Base-by-base conservation (phyloP, 2,797 vertebrate species). In the Molothrus aeneus region DNA sequence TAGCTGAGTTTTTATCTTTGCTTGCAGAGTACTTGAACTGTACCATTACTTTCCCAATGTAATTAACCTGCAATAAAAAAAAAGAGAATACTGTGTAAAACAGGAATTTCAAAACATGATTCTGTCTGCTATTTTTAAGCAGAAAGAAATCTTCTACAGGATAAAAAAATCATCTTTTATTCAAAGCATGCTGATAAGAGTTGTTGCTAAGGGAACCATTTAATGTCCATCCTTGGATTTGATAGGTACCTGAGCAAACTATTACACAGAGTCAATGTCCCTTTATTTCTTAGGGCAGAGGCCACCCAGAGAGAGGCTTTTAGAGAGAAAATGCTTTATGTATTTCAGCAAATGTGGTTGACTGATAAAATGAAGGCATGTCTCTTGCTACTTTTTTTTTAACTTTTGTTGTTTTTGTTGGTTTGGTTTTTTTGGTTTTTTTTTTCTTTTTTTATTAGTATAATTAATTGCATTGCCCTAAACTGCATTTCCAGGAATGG, bases 151-250 rank as follows among this genome's bases (percentile, higher is more conserved):
- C 81, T 80, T 72, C 56, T 60, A 28, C 22, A 70, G 15, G 24
- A 77, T 61, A 32, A 77, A 92, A 72, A 22, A 61, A 17, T 12
- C 24, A 74, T 26, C n/a, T 81, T 45, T 17, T 73, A 71, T 47
- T 86, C n/a, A 60, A 66, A 57, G 70, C 70, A 51, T 54, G 25
- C 59, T 72, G 82, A 54, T 81, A 64, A 85, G 51, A 16, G 34
- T 63, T 83, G 89, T 96, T 95, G 77, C 85, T 70, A 86, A 65
- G 90, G 75, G 32, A 91, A 91, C 63, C 6, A 11, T 79, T 94
- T 91, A 56, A 40, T 75, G 60, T 50, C 40, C 63, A 45, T 56
- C 25, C 61, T 81, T 66, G 60, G 51, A 79, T 80, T 59, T 63
- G 66, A 40, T 13, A 66, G n/a, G 15, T 92, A 84, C 80, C 66